Base-by-base conservation (phyloP, 2,888 invertebrate genomes). In the Melipona bicolor region DNA sequence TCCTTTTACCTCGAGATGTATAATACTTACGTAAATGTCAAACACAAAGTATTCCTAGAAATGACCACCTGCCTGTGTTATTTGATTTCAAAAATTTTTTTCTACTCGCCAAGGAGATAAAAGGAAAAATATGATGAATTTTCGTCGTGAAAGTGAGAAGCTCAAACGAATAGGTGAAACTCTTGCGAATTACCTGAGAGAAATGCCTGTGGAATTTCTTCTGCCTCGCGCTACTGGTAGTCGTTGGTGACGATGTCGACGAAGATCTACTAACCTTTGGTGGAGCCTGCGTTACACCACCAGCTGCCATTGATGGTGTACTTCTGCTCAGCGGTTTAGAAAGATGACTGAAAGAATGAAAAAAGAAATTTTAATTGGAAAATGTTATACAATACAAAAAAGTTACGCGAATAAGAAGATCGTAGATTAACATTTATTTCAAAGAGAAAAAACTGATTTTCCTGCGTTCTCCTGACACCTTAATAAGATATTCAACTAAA, bases 161-260 rank as follows among this genome's bases (percentile, higher is more conserved):
- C 64, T 27, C 32, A 32, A 64, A n/a, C 24, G 19, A 36, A 6
- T 13, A n/a, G 24, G 64, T 11, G 67, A 67, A 73, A 74, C 52
- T 50, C 27, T 62, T 19, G 72, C 59, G 19, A 77, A 75, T 80
- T 93, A 94, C 94, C 94, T 97, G 97, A 88, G 97, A 97, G 95
- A 98, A 98, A 94, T 98, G 97, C 86, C 98, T 96, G 93, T 97
- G 97, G 95, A 98, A 98, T 95, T 98, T 98, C 95, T 98, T 98
- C 95, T 98, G 98, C 65, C 98, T 95, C 70, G 97, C 96, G 93
- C 97, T 97, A 93, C 96, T 96, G 67, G 96, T 96, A 89, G 95
- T 95, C 88, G 95, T 95, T 73, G 95, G 95, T 74, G 94, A 91
- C 56, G 94, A 93, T 82, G 92, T 91, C 67, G 92, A 92, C 72